Conservation (phyloP, 1,140 invertebrate genomes). For the Drosophila oshimai region DNA sequence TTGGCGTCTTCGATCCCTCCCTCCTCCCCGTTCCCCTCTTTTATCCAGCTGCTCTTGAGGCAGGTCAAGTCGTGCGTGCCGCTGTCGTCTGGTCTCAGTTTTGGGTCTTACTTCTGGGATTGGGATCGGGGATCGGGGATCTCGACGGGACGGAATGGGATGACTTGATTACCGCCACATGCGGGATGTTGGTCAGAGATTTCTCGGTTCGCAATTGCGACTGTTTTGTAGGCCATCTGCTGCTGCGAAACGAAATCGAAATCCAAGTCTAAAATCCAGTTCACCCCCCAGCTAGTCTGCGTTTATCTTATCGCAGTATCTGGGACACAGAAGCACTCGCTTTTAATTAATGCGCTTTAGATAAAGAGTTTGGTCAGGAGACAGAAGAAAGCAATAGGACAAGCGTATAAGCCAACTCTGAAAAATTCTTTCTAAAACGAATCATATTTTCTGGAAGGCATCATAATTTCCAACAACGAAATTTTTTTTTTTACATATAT, state of each 20-base stretch:
- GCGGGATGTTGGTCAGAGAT: conserved; percentile 37
- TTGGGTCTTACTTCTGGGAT: conserved; percentile 19
- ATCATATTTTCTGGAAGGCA: too few species aligned
- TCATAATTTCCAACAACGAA: too few species aligned
- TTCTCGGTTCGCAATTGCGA: conserved; percentile 5
- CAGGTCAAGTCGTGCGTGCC: conserved; percentile 62
- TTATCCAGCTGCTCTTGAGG: conserved; percentile 36
- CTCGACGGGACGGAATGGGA: background rate
- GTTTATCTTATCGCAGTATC: conserved; percentile 59
- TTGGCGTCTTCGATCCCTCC: conserved; percentile 31
- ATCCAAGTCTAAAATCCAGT: conserved; percentile 15
- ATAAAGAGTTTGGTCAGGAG: conserved; percentile 22
- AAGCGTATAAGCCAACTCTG: conserved; percentile 1
- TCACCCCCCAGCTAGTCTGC: conserved; percentile 30
- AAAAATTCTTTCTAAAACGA: too few species aligned
- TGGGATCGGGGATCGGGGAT: conserved; percentile 20
- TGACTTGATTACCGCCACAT: conserved; percentile 32
- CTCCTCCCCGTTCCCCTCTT: background rate
- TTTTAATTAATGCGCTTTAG: conserved; percentile 43
- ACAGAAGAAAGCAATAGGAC: too few species aligned
- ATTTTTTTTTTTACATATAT: too few species aligned
- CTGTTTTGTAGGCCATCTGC: conserved; percentile 28
- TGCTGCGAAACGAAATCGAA: background rate
- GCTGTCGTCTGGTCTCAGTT: conserved; percentile 28
- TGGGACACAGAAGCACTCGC: conserved; percentile 34